Evolutionary conservation across 2,888 invertebrate genomes (phyloP).

Genomic region (Chloroclystis v-ata): DNA sequence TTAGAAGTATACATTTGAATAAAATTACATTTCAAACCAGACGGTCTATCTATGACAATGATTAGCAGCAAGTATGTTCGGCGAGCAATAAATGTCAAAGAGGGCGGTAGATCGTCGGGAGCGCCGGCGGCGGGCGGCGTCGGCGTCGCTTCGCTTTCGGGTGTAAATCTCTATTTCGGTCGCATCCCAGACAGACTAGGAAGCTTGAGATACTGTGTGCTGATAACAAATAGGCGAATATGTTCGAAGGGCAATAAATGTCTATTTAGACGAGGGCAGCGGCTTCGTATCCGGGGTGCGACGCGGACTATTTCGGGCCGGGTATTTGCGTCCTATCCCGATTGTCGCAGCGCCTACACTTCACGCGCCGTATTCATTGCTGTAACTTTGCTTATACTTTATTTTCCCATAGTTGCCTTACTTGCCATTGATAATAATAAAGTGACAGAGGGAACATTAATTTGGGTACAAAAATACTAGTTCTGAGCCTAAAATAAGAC

Average conservation of each 20-base stretch:
- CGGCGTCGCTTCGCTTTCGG: not conserved
- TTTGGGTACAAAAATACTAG: no score
- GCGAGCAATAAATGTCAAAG: slow-evolving; percentile 30
- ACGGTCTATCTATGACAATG: not conserved
- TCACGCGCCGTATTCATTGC: slow-evolving; percentile 52
- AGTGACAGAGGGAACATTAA: not conserved
- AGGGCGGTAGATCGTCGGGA: not conserved
- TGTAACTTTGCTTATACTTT: slow-evolving; percentile 31
- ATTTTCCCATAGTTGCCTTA: slow-evolving; percentile 5
- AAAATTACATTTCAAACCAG: not conserved
- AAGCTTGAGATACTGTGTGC: slow-evolving; percentile 14
- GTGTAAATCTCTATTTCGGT: slow-evolving; percentile 13
- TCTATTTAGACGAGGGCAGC: slow-evolving; percentile 30
- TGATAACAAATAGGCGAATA: slow-evolving; percentile 26
- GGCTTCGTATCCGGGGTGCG: slow-evolving; percentile 53
- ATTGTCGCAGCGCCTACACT: slow-evolving; percentile 44
- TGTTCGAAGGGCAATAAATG: slow-evolving; percentile 28
- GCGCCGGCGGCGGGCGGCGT: not conserved
- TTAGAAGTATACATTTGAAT: not conserved
- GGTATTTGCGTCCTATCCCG: slow-evolving; percentile 53
- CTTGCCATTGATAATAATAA: not conserved
- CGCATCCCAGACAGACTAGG: slow-evolving; percentile 13
- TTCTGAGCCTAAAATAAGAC: no score
- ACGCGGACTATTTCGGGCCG: slow-evolving; percentile 68
- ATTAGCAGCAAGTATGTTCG: slow-evolving; percentile 17